A percentile compares a stretch with the other conserved stretches of the same genome.
Conservation (phyloP, 2,797 vertebrate genomes). For the Siniperca undulata region DNA sequence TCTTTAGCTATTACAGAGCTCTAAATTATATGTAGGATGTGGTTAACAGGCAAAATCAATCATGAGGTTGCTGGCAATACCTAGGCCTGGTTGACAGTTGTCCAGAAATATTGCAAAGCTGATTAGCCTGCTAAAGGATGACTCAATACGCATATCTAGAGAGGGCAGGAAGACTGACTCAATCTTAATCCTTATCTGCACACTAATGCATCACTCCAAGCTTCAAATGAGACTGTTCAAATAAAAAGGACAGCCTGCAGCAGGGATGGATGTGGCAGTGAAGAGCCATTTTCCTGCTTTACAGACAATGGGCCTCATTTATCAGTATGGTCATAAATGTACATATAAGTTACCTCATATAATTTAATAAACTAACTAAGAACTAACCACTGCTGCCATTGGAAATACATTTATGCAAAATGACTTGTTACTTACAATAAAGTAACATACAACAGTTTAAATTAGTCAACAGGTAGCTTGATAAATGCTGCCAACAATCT, state of each 20-base stretch:
- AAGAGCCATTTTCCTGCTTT: constrained; percentile 19
- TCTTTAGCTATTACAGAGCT: neutral
- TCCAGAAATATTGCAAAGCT: constrained; percentile 54
- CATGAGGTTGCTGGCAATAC: constrained; percentile 1
- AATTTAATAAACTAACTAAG: neutral
- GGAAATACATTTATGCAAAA: neutral
- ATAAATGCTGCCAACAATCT: constrained; percentile 1
- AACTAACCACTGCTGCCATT: neutral
- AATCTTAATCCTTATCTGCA: constrained; percentile 62
- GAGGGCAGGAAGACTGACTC: constrained; percentile 56
- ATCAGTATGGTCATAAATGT: constrained; percentile 18
- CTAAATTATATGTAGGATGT: neutral
- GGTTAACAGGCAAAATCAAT: neutral
- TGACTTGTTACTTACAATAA: neutral
- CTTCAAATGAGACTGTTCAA: constrained; percentile 28
- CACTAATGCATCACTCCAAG: constrained; percentile 45
- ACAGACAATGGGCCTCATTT: constrained; percentile 30
- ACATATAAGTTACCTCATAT: constrained; percentile 4
- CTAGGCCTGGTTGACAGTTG: constrained; percentile 34
- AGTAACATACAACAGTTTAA: neutral
- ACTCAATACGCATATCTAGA: constrained; percentile 50
- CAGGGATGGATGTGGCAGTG: constrained; percentile 7
- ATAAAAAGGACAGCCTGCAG: constrained; percentile 22
- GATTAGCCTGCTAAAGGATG: constrained; percentile 58
- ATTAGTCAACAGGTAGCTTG: neutral